Evolutionary conservation across 53 echinoderm and acorn worm species (phyloP), one percentile per base, ranked within the genome.

Genomic region (Luidia sarsii): DNA sequence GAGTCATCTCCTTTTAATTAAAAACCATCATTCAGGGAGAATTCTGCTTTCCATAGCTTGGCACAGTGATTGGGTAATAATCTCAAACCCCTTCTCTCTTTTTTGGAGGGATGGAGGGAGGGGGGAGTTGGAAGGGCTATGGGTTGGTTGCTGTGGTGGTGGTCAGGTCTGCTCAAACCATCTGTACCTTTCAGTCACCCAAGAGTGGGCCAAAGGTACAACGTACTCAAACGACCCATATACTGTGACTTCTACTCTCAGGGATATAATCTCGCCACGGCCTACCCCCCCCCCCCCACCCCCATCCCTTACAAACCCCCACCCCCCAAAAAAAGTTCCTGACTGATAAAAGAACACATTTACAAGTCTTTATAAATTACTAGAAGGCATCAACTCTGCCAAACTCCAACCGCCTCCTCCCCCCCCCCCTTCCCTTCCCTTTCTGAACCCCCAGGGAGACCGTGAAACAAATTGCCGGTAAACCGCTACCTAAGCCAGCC

Each of bases 161-260:
- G n/a, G n/a, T n/a, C n/a, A n/a, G n/a, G n/a, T n/a, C n/a, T n/a
- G n/a, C n/a, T 21, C 9, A 36, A 37, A 11, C 38, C 67, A 13
- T 25, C 74, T 74, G 39, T 32, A 2, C 43, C 48, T 32, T 29
- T 50, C 24, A 57, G 74, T 39, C 38, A 57, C 36, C 38, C 33
- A 23, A 45, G 45, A 60, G 33, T 33, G 45, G 29, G 60, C 60
- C 77, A 32, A 77, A 21, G 77, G 77, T 77, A 77, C 77, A 77
- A 77, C 15, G 77, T 61, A 60, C 77, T 77, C 29, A 45, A 77
- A 77, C 77, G 77, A 77, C 77, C 77, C 77, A 77, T 77, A 55
- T 77, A 77, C 35, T 19, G 77, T 61, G 77, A 77, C 77, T 77
- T 77, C 61, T 32, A 61, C 60, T 57, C 23, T 15, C 9, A 46